Evolutionary conservation across 2,113 vertebrate genomes (phyloP).

Genomic region (Lepisosteus osseus): DNA sequence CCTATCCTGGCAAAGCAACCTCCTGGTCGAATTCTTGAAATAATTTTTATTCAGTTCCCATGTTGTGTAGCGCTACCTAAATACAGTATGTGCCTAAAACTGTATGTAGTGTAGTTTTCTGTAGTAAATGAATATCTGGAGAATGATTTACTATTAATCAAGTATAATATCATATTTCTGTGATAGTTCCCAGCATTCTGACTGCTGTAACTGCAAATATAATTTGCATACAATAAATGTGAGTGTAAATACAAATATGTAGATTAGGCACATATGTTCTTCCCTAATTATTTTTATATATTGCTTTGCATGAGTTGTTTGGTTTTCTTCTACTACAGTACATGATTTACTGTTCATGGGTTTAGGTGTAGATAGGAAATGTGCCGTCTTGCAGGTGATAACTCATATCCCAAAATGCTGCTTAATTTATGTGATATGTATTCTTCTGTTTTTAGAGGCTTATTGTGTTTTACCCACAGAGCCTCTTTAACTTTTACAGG

Average conservation of each 20-base stretch:
- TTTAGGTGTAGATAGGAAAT: slow-evolving; percentile 59
- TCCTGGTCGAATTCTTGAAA: too few relatives aligned
- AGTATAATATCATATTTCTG: slow-evolving; percentile 17
- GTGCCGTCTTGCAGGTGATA: slow-evolving; percentile 57
- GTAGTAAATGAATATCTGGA: slow-evolving; percentile 27
- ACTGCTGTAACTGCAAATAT: slow-evolving; percentile 18
- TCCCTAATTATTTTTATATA: slow-evolving; percentile 62
- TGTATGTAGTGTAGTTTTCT: too few relatives aligned
- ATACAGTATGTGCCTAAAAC: slow-evolving; percentile 18
- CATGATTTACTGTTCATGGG: slow-evolving; percentile 67
- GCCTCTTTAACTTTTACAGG: too few relatives aligned
- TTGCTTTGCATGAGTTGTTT: slow-evolving; percentile 46
- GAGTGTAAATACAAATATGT: slow-evolving; percentile 35
- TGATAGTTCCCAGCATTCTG: slow-evolving; percentile 15
- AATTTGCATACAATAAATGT: slow-evolving; percentile 38
- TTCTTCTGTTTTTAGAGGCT: too few relatives aligned
- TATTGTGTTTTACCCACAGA: too few relatives aligned
- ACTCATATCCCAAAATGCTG: slow-evolving; percentile 61
- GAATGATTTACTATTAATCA: slow-evolving; percentile 30
- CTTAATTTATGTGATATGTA: slow-evolving; percentile 63
- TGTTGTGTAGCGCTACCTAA: slow-evolving; percentile 25
- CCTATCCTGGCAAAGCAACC: too few relatives aligned
- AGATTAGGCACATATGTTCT: slow-evolving; percentile 55
- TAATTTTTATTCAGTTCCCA: slow-evolving; percentile 21
- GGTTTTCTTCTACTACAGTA: slow-evolving; percentile 40